These are phyloP conservation scores for Chrysolina oricalcia DNA, from an alignment of 2,888 invertebrate genomes.

Conservation along the genomic window DNA sequence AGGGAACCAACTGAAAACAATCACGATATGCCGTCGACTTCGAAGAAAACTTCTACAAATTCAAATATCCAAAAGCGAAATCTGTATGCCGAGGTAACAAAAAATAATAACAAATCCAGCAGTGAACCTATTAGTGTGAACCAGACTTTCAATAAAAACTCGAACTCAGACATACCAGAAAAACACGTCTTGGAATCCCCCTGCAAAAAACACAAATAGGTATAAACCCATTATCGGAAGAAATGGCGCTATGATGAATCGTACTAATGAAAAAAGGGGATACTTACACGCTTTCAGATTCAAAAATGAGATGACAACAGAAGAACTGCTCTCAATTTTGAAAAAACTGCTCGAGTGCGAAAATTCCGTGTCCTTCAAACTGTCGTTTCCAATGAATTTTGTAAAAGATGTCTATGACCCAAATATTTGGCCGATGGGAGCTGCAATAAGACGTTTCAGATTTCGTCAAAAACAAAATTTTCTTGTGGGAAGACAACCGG, in stretches of 20 bases:
- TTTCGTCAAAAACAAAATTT: too few species aligned
- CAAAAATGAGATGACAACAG: constrained; percentile 19
- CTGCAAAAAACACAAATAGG: constrained; percentile 6
- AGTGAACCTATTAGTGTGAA: neutral
- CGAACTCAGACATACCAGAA: neutral
- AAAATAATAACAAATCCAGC: neutral
- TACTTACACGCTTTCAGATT: constrained; percentile 6
- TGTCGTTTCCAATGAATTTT: too few species aligned
- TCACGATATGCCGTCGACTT: neutral
- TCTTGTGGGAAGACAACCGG: too few species aligned
- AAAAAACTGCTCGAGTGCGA: too few species aligned
- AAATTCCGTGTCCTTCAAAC: too few species aligned
- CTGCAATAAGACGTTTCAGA: too few species aligned
- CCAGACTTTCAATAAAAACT: constrained; percentile 8
- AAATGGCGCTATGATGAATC: neutral
- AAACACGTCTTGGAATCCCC: neutral
- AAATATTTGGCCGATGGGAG: too few species aligned
- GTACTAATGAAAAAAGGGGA: constrained; percentile 7
- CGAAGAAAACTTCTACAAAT: neutral
- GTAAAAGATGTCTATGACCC: too few species aligned
- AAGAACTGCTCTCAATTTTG: constrained; percentile 11
- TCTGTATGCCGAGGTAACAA: neutral
- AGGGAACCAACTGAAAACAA: neutral
- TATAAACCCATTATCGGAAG: constrained; percentile 6
- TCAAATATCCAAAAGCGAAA: neutral